phyloP scores from a whole-genome alignment of 2,888 invertebrate genomes.

The Lacanobia oleracea region DNA sequence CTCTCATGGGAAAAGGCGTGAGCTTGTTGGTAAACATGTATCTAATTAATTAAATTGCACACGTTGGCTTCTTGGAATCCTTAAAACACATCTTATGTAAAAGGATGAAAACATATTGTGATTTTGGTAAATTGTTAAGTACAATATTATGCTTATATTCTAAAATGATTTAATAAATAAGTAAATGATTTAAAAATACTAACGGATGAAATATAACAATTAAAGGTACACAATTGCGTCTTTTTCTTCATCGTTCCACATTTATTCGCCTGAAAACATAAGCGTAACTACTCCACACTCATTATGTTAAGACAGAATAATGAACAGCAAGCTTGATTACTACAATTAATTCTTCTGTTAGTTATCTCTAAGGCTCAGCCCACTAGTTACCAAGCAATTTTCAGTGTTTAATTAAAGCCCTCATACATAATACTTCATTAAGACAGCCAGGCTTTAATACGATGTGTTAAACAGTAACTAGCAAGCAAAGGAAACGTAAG shows the following conservation, averaged over 20 bases:
- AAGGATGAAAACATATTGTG: neutral
- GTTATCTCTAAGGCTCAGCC: conserved; percentile 21
- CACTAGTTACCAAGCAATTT: conserved; percentile 52
- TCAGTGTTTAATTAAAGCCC: conserved; percentile 58
- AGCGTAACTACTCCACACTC: conserved; percentile 9
- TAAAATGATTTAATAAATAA: neutral
- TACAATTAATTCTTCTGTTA: conserved; percentile 40
- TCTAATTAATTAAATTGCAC: conserved; percentile 21
- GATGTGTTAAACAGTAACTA: conserved; percentile 16
- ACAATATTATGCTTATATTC: neutral
- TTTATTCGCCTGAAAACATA: neutral
- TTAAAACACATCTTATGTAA: conserved; percentile 2
- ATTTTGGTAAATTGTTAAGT: neutral
- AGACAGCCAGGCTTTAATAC: conserved; percentile 18
- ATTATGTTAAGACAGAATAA: conserved; percentile 12
- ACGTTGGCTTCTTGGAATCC: conserved; percentile 9
- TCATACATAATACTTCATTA: conserved; percentile 57
- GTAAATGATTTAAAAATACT: neutral
- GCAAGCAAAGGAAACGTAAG: conserved; percentile 14
- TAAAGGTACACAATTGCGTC: neutral
- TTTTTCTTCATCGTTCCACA: neutral
- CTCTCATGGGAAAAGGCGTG: neutral
- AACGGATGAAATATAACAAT: neutral
- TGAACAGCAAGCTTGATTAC: conserved; percentile 48
- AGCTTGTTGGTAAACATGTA: neutral